phyloP scores from a whole-genome alignment of 2,797 vertebrate species.

The Brotula barbata region DNA sequence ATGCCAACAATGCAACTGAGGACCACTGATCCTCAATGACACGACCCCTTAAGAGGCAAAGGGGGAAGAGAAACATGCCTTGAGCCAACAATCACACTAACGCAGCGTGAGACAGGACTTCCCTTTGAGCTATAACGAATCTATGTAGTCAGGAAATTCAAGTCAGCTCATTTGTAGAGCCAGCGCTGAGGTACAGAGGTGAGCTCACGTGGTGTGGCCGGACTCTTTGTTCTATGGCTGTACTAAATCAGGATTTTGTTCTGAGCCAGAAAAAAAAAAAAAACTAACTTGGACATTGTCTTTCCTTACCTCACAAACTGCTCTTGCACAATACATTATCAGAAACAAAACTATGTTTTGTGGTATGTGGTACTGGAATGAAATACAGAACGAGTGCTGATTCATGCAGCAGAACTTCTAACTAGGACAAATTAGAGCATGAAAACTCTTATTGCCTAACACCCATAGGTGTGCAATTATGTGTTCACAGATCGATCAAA shows the following conservation, averaged over 20 bases:
- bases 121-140: constrained; percentile 43
- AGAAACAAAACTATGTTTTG: too few species aligned
- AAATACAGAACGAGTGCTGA: not conserved
- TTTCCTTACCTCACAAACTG: too few species aligned
- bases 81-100: constrained; percentile 19
- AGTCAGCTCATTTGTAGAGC: constrained; percentile 36
- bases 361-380: not conserved
- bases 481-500: not conserved
- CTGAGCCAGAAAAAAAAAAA: too few species aligned
- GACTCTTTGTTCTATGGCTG: not conserved
- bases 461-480: constrained; percentile 8
- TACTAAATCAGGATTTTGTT: too few species aligned
- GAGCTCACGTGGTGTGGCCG: not conserved
- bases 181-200: not conserved
- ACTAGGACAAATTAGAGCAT: not conserved
- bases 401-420: not conserved
- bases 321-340: too few species aligned
- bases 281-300: too few species aligned
- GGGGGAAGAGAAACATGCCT: constrained; percentile 33
- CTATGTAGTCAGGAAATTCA: constrained; percentile 47
- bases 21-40: constrained; percentile 27
- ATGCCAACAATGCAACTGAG: constrained; percentile 4
- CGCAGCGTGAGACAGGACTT: constrained; percentile 26
- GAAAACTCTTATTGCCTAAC: not conserved
- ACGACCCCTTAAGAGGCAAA: constrained; percentile 17